Base-by-base conservation (phyloP, 2,888 invertebrate genomes). In the Dyspetes luteomarginatus region DNA sequence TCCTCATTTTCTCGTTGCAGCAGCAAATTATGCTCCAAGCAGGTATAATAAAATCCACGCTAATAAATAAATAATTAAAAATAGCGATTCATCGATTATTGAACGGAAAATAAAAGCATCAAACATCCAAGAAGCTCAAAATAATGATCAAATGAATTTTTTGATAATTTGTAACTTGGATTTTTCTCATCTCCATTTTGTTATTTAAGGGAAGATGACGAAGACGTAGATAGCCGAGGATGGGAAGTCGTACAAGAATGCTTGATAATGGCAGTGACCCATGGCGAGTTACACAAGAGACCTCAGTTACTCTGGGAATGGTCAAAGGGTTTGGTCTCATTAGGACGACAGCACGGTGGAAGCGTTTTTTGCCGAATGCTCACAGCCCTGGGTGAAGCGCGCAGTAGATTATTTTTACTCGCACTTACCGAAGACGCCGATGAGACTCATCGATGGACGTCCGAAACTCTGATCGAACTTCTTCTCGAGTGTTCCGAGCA, bases 401-500 rank as follows among this genome's bases (percentile, higher is more conserved):
- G 94, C 83, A 92, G 93, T 52, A 92, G 93, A 45, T 86, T 92
- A 3, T 92, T 95, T 22, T 91, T 95, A 17, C 89, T 94, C 12
- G 93, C 93, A 73, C 87, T 94, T 0, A 89, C 93, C 26, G 92
- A 92, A 1, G 92, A 92, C 15, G 68, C 81, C 3, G 93, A 93
- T 78, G 91, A 93, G 65, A 93, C 94, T 50, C 90, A 93, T 36
- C 93, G 93, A 19, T 93, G 94, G 82, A 92, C 94, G 19, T 93
- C 94, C 43, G 92, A 94, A 89, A 93, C 94, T 75, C 90, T 97
- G 52, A 94, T 98, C 0, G 94, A 95, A 81, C 93, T 97, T 73
- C 93, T 98, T 80, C 92, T 98, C 68, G 94, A 95, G 73, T 97
- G 97, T 88, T 96, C 97, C 52, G 95, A 95, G 81, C 94, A 95